phyloP scores from a whole-genome alignment of 2,888 invertebrate genomes.

The Troides helena region DNA sequence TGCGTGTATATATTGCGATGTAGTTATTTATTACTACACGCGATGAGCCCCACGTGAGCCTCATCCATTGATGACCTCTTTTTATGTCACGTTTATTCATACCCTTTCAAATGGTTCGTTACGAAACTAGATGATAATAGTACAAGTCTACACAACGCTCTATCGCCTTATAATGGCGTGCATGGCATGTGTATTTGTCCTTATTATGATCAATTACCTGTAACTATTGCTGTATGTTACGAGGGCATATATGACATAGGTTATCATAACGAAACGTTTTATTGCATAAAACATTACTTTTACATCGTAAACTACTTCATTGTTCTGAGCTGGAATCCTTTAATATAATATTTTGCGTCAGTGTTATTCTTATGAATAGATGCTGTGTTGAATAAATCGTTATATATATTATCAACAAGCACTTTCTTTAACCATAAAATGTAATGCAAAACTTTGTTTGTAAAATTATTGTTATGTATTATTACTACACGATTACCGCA shows the following conservation, averaged over 20 bases:
- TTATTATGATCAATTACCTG: slow-evolving; percentile 10
- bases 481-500: not conserved
- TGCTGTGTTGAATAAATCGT: not conserved
- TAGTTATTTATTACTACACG: slow-evolving; percentile 2
- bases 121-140: slow-evolving; percentile 31
- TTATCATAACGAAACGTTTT: not conserved
- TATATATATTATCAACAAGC: not conserved
- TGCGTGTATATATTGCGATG: too few species aligned
- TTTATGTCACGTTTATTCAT: slow-evolving; percentile 12
- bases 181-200: not conserved
- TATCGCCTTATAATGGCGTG: not conserved
- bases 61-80: slow-evolving; percentile 15
- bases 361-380: not conserved
- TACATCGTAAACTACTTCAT: not conserved
- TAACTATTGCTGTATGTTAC: slow-evolving; percentile 2
- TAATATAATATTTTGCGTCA: not conserved
- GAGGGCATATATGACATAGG: slow-evolving; percentile 4
- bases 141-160: slow-evolving; percentile 27
- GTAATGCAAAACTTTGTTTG: not conserved
- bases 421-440: not conserved
- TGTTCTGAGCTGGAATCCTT: not conserved
- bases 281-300: slow-evolving; percentile 1
- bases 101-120: slow-evolving; percentile 22
- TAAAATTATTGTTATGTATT: not conserved
- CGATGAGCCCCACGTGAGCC: slow-evolving; percentile 8